Evolutionary conservation across 2,888 invertebrate species (phyloP).

Genomic region (Nasonia oneida): DNA sequence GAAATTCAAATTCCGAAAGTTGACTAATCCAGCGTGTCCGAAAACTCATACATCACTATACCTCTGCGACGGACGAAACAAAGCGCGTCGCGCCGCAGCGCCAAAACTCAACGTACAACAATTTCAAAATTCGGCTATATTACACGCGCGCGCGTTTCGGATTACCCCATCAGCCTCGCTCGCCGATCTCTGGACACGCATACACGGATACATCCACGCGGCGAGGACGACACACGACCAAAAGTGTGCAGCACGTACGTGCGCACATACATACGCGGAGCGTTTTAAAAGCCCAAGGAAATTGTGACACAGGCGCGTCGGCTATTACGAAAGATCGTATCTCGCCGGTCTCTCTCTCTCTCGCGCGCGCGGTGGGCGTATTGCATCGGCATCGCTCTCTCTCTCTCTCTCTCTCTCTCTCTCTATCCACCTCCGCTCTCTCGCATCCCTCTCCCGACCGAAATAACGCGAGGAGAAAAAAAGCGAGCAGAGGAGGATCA

Average conservation of each 20-base stretch:
- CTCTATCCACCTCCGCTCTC: constrained; percentile 13
- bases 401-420: neutral
- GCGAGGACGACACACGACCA: constrained; percentile 8
- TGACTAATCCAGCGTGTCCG: neutral
- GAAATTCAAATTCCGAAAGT: constrained; percentile 1
- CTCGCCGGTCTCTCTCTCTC: constrained; percentile 12
- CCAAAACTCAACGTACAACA: neutral
- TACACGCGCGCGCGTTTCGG: neutral
- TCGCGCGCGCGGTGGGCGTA: constrained; percentile 56
- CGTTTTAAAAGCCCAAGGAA: constrained; percentile 54
- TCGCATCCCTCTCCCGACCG: constrained; percentile 17
- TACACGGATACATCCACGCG: neutral
- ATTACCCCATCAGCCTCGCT: neutral
- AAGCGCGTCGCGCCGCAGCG: neutral
- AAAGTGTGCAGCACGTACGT: constrained; percentile 13
- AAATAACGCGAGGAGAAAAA: constrained; percentile 22
- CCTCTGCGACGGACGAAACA: neutral
- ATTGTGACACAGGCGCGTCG: constrained; percentile 52
- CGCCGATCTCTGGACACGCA: constrained; percentile 23
- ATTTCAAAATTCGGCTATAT: constrained; percentile 14
- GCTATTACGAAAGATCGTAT: constrained; percentile 61
- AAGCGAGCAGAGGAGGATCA: constrained; percentile 56
- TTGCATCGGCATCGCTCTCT: constrained; percentile 49
- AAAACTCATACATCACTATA: neutral
- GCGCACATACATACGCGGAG: neutral